A percentile compares a stretch with the other conserved stretches of the same genome.
Evolutionary conservation across 2,888 invertebrate species (phyloP).

Genomic region (Agrochola macilenta): DNA sequence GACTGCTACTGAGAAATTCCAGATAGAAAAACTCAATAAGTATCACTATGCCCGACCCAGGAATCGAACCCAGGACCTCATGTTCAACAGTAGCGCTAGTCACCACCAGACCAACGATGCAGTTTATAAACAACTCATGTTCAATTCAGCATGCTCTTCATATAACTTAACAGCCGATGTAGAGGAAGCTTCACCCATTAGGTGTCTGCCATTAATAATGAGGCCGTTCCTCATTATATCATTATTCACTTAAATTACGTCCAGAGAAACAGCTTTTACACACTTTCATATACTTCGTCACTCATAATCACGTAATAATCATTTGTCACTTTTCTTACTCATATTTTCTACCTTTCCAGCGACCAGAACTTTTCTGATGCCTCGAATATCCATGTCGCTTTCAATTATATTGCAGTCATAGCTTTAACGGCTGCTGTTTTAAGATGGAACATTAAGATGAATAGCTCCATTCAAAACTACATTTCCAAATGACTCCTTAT

Average conservation of each 20-base stretch:
- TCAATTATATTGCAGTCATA: conserved; percentile 27
- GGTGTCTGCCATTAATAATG: not conserved
- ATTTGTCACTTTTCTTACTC: not conserved
- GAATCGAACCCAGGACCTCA: not conserved
- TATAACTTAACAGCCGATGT: not conserved
- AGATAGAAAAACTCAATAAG: too few relatives aligned
- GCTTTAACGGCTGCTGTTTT: not conserved
- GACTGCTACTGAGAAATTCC: too few relatives aligned
- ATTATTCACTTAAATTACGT: conserved; percentile 7
- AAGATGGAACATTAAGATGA: conserved; percentile 43
- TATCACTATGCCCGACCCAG: too few relatives aligned
- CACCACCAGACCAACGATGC: not conserved
- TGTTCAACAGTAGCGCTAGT: not conserved
- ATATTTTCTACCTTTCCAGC: conserved; percentile 12
- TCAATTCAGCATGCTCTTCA: not conserved
- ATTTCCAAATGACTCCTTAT: conserved; percentile 23
- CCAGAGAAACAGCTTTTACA: conserved; percentile 22
- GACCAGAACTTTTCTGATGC: not conserved
- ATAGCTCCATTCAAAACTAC: conserved; percentile 24
- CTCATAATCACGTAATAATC: conserved; percentile 10
- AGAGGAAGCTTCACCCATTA: not conserved
- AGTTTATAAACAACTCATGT: not conserved
- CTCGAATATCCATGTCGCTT: conserved; percentile 15
- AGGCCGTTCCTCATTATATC: conserved; percentile 4
- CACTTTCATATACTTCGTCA: conserved; percentile 25